Evolutionary conservation across 2,888 invertebrate species (phyloP).

Genomic region (Ischnus inquisitorius): DNA sequence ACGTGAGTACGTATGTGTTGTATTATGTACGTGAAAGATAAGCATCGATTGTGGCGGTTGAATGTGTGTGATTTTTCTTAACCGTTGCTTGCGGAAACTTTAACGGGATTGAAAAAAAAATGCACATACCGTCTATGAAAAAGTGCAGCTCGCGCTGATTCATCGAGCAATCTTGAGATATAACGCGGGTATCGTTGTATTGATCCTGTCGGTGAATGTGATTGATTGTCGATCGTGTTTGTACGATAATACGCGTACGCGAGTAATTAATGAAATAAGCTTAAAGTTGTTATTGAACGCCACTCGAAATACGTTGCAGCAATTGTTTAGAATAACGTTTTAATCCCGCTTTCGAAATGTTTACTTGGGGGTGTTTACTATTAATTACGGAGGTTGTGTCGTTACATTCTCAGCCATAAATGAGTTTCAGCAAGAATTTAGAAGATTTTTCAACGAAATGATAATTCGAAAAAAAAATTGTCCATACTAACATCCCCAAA

Average conservation of each 20-base stretch:
- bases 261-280: not conserved
- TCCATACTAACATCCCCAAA: too few species aligned
- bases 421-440: too few species aligned
- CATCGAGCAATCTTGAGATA: conserved; percentile 49
- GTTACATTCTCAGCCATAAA: too few species aligned
- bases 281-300: not conserved
- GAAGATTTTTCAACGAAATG: too few species aligned
- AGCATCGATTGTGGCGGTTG: conserved; percentile 15
- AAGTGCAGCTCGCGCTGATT: conserved; percentile 38
- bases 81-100: conserved; percentile 25
- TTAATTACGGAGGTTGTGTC: too few species aligned
- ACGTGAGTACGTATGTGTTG: too few species aligned
- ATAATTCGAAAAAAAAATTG: too few species aligned
- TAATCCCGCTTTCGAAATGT: not conserved
- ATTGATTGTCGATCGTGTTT: conserved; percentile 21
- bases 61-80: not conserved
- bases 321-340: not conserved
- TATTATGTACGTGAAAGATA: conserved; percentile 35
- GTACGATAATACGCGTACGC: not conserved
- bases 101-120: conserved; percentile 48
- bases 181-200: conserved; percentile 25
- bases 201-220: conserved; percentile 34
- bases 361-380: not conserved
- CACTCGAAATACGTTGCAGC: not conserved
- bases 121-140: conserved; percentile 42